Conservation (phyloP, 2,113 vertebrate species). For the Odontophorus gujanensis region DNA sequence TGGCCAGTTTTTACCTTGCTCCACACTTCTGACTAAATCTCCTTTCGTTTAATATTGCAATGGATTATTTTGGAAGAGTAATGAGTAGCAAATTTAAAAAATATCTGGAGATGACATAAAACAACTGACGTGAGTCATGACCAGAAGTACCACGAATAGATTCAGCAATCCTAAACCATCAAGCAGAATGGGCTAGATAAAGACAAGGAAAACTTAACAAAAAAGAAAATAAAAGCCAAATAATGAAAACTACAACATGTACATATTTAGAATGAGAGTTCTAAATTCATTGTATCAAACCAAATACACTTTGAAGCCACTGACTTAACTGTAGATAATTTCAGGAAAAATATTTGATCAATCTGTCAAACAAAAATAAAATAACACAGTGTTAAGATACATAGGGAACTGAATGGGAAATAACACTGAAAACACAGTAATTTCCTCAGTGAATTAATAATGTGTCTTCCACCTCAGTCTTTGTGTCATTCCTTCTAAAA, state of each 20-base stretch:
- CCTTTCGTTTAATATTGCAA: neutral
- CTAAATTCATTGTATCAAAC: neutral
- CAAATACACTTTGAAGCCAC: neutral
- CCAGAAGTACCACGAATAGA: neutral
- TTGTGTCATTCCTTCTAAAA: neutral
- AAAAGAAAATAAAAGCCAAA: neutral
- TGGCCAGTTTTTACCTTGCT: neutral
- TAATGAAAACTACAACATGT: neutral
- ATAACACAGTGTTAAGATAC: neutral
- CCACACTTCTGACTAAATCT: neutral
- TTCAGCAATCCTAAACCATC: neutral
- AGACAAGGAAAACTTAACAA: neutral
- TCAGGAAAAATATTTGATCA: neutral
- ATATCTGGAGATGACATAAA: neutral
- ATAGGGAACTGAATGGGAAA: neutral
- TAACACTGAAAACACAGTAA: neutral
- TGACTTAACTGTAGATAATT: neutral
- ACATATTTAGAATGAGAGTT: neutral
- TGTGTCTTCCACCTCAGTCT: neutral
- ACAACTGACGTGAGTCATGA: neutral
- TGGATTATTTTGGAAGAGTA: neutral
- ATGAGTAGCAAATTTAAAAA: neutral
- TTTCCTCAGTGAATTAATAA: neutral
- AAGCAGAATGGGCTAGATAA: neutral
- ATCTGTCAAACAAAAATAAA: neutral